Evolutionary conservation across 2,797 vertebrate species (phyloP), one percentile per base, ranked within the genome.

Genomic region (Intellagama lesueurii): DNA sequence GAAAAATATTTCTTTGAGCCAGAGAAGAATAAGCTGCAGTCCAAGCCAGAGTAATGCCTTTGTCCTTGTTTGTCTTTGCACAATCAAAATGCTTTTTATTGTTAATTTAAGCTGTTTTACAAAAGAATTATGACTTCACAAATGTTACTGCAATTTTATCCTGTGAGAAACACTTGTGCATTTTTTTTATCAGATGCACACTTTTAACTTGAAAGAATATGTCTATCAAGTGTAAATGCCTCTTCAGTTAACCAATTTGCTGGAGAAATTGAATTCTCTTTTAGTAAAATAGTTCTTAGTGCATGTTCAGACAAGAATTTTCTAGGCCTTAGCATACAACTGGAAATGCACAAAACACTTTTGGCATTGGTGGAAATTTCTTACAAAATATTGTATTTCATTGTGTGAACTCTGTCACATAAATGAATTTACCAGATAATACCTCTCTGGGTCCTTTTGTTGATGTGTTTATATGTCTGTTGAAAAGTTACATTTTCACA

Each of bases 1-100:
- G 95, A 99, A 95, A 97, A 99, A 89, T 93, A 98, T 94, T 99
- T 99, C 97, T 99, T 99, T 87, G 97, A 99, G 94, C 99, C 99
- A 83, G 94, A 98, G 91, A 99, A 99, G 95, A 99, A 99, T 90
- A 97, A 98, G 73, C 95, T 99, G 94, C 98, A 97, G 88, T 96
- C 97, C 40, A 98, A 97, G 90, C 89, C 95, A 76, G 97, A 97
- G 44, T 97, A 77, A 96, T 95, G 22, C 8, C 64, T 80, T 12
- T 86, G 56, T 80, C 68, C n/a, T 32, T 24, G 4, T 28, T 70
- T 83, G 66, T 82, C 52, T 49, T 11, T 75, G 19, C 17, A 35
- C 66, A 85, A 85, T 68, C 30, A 35, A n/a, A 64, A 81, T 91
- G n/a, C 0, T 26, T 84, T 86, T 56, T 22, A 82, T 78, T 56